Percentiles rank a stretch among this genome's conserved stretches.
Evolutionary conservation across 2,113 vertebrate genomes (phyloP).

Genomic region (Xenotilapia longispinis): DNA sequence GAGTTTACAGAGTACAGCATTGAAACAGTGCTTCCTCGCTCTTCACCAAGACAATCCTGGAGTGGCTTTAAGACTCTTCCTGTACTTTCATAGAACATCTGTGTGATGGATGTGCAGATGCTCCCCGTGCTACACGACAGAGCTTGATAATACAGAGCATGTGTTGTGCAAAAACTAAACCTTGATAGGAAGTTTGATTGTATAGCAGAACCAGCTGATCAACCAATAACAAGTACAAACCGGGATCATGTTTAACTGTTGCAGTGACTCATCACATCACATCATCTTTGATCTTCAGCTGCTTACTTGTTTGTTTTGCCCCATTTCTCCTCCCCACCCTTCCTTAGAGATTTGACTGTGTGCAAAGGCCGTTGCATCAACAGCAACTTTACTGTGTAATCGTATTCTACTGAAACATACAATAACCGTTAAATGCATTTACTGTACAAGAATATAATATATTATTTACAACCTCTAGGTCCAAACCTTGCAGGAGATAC

Average conservation of each 20-base stretch:
- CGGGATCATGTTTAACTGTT: not conserved
- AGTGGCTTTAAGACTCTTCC: not conserved
- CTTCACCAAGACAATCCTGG: not conserved
- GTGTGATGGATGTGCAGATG: not conserved
- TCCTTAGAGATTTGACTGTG: not conserved
- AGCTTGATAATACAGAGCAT: not conserved
- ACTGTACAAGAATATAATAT: not conserved
- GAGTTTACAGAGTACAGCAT: not conserved
- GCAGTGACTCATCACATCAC: not conserved
- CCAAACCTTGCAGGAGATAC: not conserved
- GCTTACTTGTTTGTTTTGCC: slow-evolving; percentile 14
- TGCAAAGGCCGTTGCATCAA: not conserved
- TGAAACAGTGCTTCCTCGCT: not conserved
- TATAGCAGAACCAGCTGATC: not conserved
- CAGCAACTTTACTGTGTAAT: not conserved
- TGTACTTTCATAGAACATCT: not conserved
- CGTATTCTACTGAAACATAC: not conserved
- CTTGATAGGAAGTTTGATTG: not conserved
- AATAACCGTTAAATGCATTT: not conserved
- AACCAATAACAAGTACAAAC: not conserved
- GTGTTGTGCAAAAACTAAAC: not conserved
- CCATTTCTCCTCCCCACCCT: not conserved
- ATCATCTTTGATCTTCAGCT: slow-evolving; percentile 14
- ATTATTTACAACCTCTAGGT: not conserved
- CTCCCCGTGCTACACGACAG: not conserved